These are phyloP conservation scores for Eupithecia abbreviata DNA, from an alignment of 2,888 invertebrate genomes.

Conservation along the genomic window DNA sequence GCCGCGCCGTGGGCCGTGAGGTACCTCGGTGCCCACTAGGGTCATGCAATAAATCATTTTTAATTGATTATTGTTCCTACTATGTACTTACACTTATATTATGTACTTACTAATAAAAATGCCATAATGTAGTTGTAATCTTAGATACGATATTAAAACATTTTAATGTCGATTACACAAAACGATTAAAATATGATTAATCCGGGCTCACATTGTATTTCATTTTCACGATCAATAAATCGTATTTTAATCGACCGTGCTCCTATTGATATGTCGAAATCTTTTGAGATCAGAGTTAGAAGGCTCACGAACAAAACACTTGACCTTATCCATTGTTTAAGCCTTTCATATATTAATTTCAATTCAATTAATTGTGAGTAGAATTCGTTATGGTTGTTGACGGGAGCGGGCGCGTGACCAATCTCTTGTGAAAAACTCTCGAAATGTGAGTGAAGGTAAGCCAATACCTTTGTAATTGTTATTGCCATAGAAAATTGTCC, in stretches of 20 bases:
- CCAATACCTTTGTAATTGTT: neutral
- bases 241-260: conserved; percentile 24
- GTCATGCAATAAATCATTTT: conserved; percentile 4
- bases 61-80: conserved; percentile 19
- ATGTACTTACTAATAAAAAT: neutral
- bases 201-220: neutral
- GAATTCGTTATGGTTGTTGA: conserved; percentile 11
- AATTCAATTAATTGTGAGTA: conserved; percentile 27
- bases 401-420: conserved; percentile 14
- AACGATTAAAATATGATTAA: neutral
- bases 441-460: conserved; percentile 11
- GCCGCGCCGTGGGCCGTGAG: neutral
- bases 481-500: conserved; percentile 12
- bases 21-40: neutral
- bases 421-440: conserved; percentile 17
- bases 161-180: neutral
- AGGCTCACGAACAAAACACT: conserved; percentile 2
- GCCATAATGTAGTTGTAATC: neutral
- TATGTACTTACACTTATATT: neutral
- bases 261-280: conserved; percentile 37
- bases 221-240: conserved; percentile 23
- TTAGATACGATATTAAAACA: neutral
- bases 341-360: conserved; percentile 24
- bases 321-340: conserved; percentile 33
- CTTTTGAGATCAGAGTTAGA: conserved; percentile 28